Evolutionary conservation across 2,888 invertebrate species (phyloP), one percentile per base, ranked within the genome.

Genomic region (Melolontha melolontha): DNA sequence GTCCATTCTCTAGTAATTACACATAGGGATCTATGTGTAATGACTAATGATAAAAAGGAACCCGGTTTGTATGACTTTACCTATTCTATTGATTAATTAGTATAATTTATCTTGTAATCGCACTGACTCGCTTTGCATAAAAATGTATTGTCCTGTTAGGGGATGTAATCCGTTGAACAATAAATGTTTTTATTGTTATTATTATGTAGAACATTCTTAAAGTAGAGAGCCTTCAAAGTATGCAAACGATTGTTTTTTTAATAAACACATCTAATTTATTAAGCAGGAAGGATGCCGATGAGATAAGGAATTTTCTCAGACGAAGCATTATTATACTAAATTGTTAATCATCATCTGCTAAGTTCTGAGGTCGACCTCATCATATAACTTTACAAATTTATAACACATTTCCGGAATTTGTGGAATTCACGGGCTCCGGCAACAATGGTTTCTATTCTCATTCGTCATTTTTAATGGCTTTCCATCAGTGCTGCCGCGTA

Each of bases 371-470:
- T 16, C 55, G 47, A 55, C 66, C 66, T 66, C 66, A 40, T 66
- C 55, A 12, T 66, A 57, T 57, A 66, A 66, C 66, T 66, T 66
- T 47, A 54, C 64, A 42, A 65, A 65, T 65, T 65, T 65, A 66
- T 66, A 57, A 55, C 66, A 55, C 54, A 66, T 66, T 66, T 66
- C 66, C 66, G 66, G 66, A 66, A 66, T 66, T 66, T 66, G 49
- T 12, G 47, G 66, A 65, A 65, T 51, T 57, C 57, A 11, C 42
- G 16, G 39, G 40, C 42, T 29, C 29, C 57, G 57, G 57, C 44
- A 57, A 44, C 42, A 57, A 57, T 57, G 44, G 27, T 29, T 57
- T 14, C 14, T 44, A 42, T 42, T 57, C 57, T 27, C 57, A 57
- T 57, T 57, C 44, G 42, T 57, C 57, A 57, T 57, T 42, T 57